Conservation (phyloP, 2,888 invertebrate species). For the Odontothrips loti region DNA sequence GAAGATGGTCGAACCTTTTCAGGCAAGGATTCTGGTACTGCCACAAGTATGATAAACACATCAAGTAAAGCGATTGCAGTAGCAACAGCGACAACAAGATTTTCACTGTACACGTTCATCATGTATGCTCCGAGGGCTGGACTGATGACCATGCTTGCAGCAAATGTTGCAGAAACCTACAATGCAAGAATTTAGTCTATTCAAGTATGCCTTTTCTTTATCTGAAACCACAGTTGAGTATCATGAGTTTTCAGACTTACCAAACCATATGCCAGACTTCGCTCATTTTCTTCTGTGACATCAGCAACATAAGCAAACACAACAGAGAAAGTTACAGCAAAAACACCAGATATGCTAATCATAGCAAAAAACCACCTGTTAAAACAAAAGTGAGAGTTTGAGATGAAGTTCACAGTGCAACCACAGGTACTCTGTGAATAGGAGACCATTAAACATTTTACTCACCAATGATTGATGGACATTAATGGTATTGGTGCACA, state of each 20-base stretch:
- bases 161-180: slow-evolving; percentile 92
- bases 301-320: slow-evolving; percentile 99
- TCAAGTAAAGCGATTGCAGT: slow-evolving; percentile 94
- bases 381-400: slow-evolving; percentile 31
- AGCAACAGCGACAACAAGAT: slow-evolving; percentile 88
- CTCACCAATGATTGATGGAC: slow-evolving; percentile 93
- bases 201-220: not conserved
- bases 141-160: slow-evolving; percentile 97
- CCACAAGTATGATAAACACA: slow-evolving; percentile 95
- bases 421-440: not conserved
- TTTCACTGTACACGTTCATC: slow-evolving; percentile 77
- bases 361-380: slow-evolving; percentile 94
- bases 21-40: slow-evolving; percentile 96
- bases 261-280: slow-evolving; percentile 91
- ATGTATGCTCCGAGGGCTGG: slow-evolving; percentile 92
- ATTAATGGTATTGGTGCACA: slow-evolving; percentile 98
- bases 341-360: slow-evolving; percentile 97
- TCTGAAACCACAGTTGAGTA: not conserved
- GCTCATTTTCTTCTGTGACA: slow-evolving; percentile 93
- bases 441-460: not conserved
- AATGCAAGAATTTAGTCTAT: slow-evolving; percentile 31
- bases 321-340: slow-evolving; percentile 98
- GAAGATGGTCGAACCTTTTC: slow-evolving; percentile 80
- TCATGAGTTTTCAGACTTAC: slow-evolving; percentile 50
- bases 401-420: slow-evolving; percentile 27